Base-by-base conservation (phyloP, 2,113 vertebrate species). In the Parotia lawesii region DNA sequence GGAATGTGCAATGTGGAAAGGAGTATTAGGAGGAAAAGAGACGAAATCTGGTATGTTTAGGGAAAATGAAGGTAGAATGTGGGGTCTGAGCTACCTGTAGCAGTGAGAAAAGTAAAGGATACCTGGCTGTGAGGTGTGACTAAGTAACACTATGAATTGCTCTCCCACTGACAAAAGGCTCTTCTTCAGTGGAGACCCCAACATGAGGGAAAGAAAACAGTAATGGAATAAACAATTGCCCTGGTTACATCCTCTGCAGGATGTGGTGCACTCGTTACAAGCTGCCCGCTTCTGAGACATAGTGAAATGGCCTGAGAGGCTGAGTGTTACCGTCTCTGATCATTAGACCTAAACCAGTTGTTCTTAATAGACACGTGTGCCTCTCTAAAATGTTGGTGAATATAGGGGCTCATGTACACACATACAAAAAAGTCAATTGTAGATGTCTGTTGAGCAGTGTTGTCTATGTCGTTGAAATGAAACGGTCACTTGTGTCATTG, bases 391-490 rank as follows among this genome's bases (percentile, higher is more conserved):
- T 28, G 6, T 37, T 83, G 44, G 72, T 83, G 51, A 58, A 8
- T 83, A 12, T 12, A 78, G 62, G n/a, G 24, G 15, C 25, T 66
- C 33, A 31, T 62, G 73, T 95, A 22, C 54, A 37, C 16, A 47
- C 18, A 20, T 12, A 14, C 29, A 13, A 7, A 95, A 28, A 92
- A 33, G 33, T 87, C 24, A 71, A 8, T 60, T 75, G 10, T 40
- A 71, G 27, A 37, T 75, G 16, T 93, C 40, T 57, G 21, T 62
- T 90, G 47, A 45, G 58, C 73, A 90, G 75, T 44, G 28, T 85
- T 93, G 76, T 45, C 60, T 77, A 66, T 88, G 53, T 89, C 90
- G 66, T 56, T 93, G 87, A 89, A 97, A 92, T 94, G 58, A 95
- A 96, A 86, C 85, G 13, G n/a, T 84, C 45, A 38, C 20, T 94